Evolutionary conservation across 2,113 vertebrate species (phyloP), one percentile per base, ranked within the genome.

Genomic region (Coptodon bakossiorum): DNA sequence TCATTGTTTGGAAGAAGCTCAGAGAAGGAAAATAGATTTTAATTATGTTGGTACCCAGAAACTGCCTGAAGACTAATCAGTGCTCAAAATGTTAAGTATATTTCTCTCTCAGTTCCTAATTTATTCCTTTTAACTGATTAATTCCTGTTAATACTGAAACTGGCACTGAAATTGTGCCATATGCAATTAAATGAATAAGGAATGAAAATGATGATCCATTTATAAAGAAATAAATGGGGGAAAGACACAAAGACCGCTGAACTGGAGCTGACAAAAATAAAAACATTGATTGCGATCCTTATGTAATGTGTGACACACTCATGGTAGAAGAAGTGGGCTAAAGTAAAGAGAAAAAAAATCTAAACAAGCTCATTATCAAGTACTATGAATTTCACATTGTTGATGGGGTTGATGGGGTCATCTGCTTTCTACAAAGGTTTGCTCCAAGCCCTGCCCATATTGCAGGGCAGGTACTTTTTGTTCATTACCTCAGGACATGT

Each of bases 201-300:
- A 17, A 63, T 61, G 9, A 36, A n/a, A n/a, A n/a, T 63, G 16
- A 19, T 34, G 59, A 63, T 19, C 9, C 10, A 6, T 63, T 59
- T 0, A 61, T 61, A 61, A 61, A 1, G 29, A 31, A 59, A 63
- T n/a, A n/a, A 63, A 63, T 19, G 31, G 17, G 9, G 17, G 59
- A 19, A 1, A 63, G 31, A 0, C 59, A 19, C 16, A 19, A 6
- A 17, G 2, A 0, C 29, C 2, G 9, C 16, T 36, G 6, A n/a
- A n/a, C 1, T 63, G 31, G 54, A 56, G 22, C 22, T 27, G 0
- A 56, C 54, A 13, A 24, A 24, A 56, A 24, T 24, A 24, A 56
- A 56, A 59, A 14, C 13, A 29, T 1, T 57, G 24, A 16, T 2
- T 10, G 0, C 5, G 9, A 29, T 61, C 57, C 0, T 17, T 61